Base-by-base conservation (phyloP, 1,140 invertebrate species). In the Sarcophaga peregrina region DNA sequence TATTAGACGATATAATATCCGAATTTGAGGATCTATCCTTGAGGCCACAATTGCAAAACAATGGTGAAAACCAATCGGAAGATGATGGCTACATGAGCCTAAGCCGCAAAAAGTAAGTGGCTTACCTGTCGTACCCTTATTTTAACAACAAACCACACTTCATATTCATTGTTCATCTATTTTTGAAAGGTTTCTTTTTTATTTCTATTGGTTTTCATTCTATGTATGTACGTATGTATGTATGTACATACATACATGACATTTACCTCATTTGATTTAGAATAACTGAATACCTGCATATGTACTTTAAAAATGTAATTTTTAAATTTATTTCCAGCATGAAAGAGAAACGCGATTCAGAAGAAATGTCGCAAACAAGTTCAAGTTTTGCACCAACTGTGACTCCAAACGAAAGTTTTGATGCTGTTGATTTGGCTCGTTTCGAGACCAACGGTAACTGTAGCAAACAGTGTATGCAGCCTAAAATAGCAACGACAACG, bases 61-160 rank as follows among this genome's bases (percentile, higher is more conserved):
- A 95, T 93, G 86, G 93, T 94, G 92, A 95, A 94, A 84, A 96
- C 90, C 95, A 95, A 89, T 96, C 95, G 58, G 95, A 96, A 90
- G 95, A 96, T 93, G 95, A 96, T 93, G 95, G 95, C 90, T 96
- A 96, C 91, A 96, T 96, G 95, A 96, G 95, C 91, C 95, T 96
- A 93, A 96, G 96, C 93, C 95, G 95, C 85, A 93, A 95, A 89
- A 93, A 94, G 92, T 93, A 85, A 88, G 85, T 87, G n/a, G 25
- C 20, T 37, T 4, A 4, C 25, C 4, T 37, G 25, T 37, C 25
- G 25, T 37, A 37, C 25, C 25, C 4, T 4, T 4, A 4, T 37
- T 37, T 37, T 37, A 37, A 37, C 25, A n/a, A 37, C 25, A 4
- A 37, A 37, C 1, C 25, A 37, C 25, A 2, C 25, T 37, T 37